phyloP scores from a whole-genome alignment of 1,140 invertebrate species.

The Lethocerus indicus region DNA sequence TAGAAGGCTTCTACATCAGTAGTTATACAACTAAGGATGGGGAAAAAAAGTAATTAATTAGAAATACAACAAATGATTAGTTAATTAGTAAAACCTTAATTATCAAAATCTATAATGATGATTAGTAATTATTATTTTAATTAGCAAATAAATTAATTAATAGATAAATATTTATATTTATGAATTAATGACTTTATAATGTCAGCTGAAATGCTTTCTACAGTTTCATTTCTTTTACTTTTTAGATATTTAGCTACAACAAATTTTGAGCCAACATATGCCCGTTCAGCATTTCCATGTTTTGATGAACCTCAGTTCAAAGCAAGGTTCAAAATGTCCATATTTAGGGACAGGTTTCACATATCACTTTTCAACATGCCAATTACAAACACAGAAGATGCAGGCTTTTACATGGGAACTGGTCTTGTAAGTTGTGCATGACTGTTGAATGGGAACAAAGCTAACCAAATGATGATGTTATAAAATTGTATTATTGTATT shows the following conservation, averaged over 20 bases:
- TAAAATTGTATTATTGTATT: neutral
- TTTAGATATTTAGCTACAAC: constrained; percentile 78
- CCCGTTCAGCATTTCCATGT: constrained; percentile 87
- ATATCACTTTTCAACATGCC: constrained; percentile 82
- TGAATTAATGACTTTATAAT: neutral
- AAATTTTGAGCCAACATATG: constrained; percentile 89
- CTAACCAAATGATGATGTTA: neutral
- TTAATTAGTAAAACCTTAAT: neutral
- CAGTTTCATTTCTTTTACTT: constrained; percentile 11
- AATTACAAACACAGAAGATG: constrained; percentile 69
- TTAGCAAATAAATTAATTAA: neutral
- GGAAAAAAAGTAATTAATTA: constrained; percentile 47
- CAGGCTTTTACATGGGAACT: constrained; percentile 70
- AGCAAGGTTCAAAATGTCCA: constrained; percentile 78
- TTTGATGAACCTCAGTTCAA: constrained; percentile 94
- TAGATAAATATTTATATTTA: neutral
- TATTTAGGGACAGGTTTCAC: constrained; percentile 71
- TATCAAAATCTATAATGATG: neutral
- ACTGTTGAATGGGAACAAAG: neutral
- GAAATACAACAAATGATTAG: neutral
- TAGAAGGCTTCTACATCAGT: constrained; percentile 86
- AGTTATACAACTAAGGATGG: constrained; percentile 58
- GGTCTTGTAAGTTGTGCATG: constrained; percentile 42
- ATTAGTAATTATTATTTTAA: neutral
- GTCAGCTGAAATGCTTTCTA: neutral